Evolutionary conservation across 2,797 vertebrate species (phyloP).

Genomic region (Cyclopterus lumpus): DNA sequence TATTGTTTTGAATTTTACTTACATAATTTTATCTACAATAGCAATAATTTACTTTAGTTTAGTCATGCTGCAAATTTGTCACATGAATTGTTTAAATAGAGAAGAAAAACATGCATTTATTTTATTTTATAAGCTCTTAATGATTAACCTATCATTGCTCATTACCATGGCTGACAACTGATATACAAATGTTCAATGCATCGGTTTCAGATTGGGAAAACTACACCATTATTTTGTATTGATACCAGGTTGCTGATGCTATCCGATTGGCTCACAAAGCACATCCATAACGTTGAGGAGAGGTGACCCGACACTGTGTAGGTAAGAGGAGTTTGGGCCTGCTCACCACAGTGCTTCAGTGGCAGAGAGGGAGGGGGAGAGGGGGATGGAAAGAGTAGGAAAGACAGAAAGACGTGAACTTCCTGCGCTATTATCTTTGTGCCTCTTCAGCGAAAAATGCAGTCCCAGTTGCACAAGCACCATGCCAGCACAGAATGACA

Average conservation of each 20-base stretch:
- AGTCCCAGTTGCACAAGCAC: constrained; percentile 99
- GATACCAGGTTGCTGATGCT: neutral
- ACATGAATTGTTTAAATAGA: neutral
- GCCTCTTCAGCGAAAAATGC: constrained; percentile 95
- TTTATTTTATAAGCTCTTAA: neutral
- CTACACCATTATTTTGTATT: neutral
- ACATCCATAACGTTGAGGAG: constrained; percentile 18
- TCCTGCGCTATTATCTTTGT: constrained; percentile 99
- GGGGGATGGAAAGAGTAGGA: constrained; percentile 56
- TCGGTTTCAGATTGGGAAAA: neutral
- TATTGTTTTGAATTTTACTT: neutral
- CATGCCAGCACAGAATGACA: constrained; percentile 99
- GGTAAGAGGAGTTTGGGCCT: constrained; percentile 70
- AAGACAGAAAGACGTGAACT: constrained; percentile 78
- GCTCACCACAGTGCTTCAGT: constrained; percentile 74
- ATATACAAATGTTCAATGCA: neutral
- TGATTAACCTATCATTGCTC: neutral
- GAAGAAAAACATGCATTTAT: neutral
- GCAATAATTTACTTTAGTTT: neutral
- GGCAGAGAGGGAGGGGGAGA: constrained; percentile 53
- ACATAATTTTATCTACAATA: neutral
- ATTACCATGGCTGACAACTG: neutral
- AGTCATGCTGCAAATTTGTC: neutral
- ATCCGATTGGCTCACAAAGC: constrained; percentile 19
- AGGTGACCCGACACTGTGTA: constrained; percentile 39